Base-by-base conservation (phyloP, 2,888 invertebrate genomes). In the Hypsopygia costalis region DNA sequence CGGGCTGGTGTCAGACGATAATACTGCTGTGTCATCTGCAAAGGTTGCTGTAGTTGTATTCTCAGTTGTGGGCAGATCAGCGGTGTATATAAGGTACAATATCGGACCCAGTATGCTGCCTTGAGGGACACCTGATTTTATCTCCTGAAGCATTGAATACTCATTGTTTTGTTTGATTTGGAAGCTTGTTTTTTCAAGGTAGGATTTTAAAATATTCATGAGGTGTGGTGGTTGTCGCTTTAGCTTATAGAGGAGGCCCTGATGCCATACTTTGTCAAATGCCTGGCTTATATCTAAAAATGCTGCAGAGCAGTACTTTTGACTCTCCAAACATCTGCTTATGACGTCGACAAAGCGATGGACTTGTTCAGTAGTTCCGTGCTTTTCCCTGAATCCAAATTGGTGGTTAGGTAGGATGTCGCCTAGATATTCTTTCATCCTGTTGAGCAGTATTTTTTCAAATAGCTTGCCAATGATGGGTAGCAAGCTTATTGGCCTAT, bases 401-500 rank as follows among this genome's bases (percentile, higher is more conserved):
- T 49, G 44, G 9, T 49, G 44, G 1, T 12, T 20, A n/a, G 44
- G 43, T 5, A 43, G 4, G 33, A 36, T 42, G 7, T 37, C 30
- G 3, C 27, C 39, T 11, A 36, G 22, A 6, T 38, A 28, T 21
- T 11, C 1, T 9, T 8, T 6, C 31, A 49, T 37, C 36, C 47
- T 35, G 8, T 11, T 12, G 3, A 43, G 27, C 1, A 50, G 3
- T 0, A 47, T n/a, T 11, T 30, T 44, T 37, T 46, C 47, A 2
- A 42, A 37, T 1, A 43, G 12, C 27, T 43, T 44, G 8, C 38
- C 37, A 6, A 48, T 10, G 0, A 44, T 29, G n/a, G 44, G 41
- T 12, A 41, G 33, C 0, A 58, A 40, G 11, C 52, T 58, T 3
- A 55, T 52, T 0, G 52, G 52, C 32, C 53, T 40, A 32, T 58